Evolutionary conservation across 2,113 vertebrate species (phyloP).

Genomic region (Semnornis frantzii): DNA sequence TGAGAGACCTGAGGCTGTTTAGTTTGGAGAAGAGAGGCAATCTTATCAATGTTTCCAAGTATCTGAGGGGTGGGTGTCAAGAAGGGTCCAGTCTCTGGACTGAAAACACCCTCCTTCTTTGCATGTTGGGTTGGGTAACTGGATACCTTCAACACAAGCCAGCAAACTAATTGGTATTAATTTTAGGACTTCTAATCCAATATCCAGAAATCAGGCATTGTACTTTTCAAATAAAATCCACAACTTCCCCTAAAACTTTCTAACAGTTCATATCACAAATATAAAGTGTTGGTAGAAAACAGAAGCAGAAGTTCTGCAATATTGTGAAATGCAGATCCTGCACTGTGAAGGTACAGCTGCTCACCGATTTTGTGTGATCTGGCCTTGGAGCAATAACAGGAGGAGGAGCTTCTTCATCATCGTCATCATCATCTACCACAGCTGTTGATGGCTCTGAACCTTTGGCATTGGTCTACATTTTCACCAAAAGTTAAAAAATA

Average conservation of each 20-base stretch:
- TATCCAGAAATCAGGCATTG: neutral
- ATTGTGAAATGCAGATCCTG: neutral
- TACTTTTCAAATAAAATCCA: neutral
- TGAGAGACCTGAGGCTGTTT: no score
- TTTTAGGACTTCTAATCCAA: neutral
- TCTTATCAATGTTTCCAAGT: no score
- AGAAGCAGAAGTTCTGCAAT: neutral
- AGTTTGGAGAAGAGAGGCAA: no score
- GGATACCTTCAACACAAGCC: neutral
- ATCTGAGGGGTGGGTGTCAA: no score
- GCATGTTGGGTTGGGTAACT: neutral
- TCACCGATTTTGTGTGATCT: constrained; percentile 97
- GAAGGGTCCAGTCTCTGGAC: no score
- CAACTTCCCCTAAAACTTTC: neutral
- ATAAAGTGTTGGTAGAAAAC: neutral
- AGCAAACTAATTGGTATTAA: neutral
- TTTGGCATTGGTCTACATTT: constrained; percentile 86
- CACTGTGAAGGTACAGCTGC: neutral
- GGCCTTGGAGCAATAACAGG: constrained; percentile 93
- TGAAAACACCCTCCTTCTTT: neutral
- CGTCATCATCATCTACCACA: constrained; percentile 90
- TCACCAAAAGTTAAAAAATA: neutral
- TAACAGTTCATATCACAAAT: neutral
- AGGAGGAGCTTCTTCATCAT: constrained; percentile 89
- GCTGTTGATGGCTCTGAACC: constrained; percentile 83